Conservation (phyloP, 2,113 vertebrate genomes). For the Probosciger aterrimus region DNA sequence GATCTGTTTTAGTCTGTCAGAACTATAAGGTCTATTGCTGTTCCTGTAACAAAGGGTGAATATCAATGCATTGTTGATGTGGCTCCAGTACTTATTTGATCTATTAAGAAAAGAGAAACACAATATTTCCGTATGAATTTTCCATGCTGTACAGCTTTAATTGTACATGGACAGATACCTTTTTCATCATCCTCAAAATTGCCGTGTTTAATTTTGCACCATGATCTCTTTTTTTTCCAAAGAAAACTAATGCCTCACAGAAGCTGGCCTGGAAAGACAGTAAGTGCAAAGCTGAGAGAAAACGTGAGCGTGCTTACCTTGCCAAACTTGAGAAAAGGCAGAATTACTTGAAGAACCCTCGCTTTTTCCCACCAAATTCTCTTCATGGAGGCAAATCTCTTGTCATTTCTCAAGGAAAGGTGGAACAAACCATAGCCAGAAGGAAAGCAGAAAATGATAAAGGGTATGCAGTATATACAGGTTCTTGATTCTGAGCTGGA, state of each 20-base stretch:
- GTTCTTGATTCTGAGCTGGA: neutral
- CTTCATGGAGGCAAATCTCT: slow-evolving; percentile 78
- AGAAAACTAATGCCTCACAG: slow-evolving; percentile 36
- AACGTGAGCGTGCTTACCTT: slow-evolving; percentile 46
- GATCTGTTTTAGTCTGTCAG: neutral
- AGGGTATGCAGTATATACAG: slow-evolving; percentile 67
- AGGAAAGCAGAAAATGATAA: neutral
- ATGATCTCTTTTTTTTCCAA: neutral
- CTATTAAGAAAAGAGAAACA: neutral
- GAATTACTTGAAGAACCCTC: slow-evolving; percentile 84
- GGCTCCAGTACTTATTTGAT: neutral
- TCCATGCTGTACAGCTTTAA: neutral
- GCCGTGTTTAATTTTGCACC: neutral
- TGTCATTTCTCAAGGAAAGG: slow-evolving; percentile 66
- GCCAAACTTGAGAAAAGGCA: slow-evolving; percentile 69
- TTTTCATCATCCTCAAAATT: neutral
- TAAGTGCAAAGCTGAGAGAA: slow-evolving; percentile 44
- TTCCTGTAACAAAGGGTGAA: neutral
- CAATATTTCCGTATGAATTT: neutral
- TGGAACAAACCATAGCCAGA: neutral
- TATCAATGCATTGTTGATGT: neutral
- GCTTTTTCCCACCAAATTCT: slow-evolving; percentile 80
- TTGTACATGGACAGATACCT: neutral
- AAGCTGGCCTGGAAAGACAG: slow-evolving; percentile 64
- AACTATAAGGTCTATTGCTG: neutral